Percentiles rank a stretch among this genome's conserved stretches.
phyloP scores from a whole-genome alignment of 2,888 invertebrate genomes.

The Steinernema hermaphroditum region DNA sequence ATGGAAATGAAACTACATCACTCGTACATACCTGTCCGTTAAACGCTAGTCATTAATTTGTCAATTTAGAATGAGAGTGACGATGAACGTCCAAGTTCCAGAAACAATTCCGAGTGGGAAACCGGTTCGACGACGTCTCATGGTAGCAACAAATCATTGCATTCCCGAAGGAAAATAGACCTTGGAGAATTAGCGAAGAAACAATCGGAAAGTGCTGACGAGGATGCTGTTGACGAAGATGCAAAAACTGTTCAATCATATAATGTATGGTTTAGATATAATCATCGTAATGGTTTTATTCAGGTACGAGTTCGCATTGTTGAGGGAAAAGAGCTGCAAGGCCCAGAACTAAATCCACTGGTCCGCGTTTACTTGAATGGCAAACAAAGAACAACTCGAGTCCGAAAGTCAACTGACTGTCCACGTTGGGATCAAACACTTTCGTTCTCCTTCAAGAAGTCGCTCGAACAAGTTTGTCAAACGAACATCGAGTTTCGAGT shows the following conservation, averaged over 20 bases:
- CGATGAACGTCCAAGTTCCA: not conserved
- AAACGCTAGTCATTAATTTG: no score
- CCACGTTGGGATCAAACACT: conserved; percentile 39
- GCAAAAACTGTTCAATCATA: not conserved
- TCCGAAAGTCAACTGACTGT: conserved; percentile 36
- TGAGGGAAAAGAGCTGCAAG: conserved; percentile 40
- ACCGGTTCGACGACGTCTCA: not conserved
- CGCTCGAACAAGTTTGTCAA: conserved; percentile 33
- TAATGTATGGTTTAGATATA: not conserved
- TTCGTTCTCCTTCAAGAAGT: conserved; percentile 33
- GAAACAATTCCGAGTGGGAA: conserved; percentile 5
- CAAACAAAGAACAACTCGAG: conserved; percentile 36
- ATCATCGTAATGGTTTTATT: no score
- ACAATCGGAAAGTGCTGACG: not conserved
- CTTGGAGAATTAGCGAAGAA: not conserved
- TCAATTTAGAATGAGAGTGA: not conserved
- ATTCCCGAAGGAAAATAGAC: not conserved
- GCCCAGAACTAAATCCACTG: conserved; percentile 38
- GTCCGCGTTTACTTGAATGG: conserved; percentile 36
- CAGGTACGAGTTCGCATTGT: conserved; percentile 33
- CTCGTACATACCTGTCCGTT: no score
- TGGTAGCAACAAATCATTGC: not conserved
- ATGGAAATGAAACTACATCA: not conserved
- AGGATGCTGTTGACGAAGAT: not conserved
- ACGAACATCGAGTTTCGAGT: conserved; percentile 35